phyloP scores from a whole-genome alignment of 2,113 vertebrate species.

The Boleophthalmus pectinirostris region DNA sequence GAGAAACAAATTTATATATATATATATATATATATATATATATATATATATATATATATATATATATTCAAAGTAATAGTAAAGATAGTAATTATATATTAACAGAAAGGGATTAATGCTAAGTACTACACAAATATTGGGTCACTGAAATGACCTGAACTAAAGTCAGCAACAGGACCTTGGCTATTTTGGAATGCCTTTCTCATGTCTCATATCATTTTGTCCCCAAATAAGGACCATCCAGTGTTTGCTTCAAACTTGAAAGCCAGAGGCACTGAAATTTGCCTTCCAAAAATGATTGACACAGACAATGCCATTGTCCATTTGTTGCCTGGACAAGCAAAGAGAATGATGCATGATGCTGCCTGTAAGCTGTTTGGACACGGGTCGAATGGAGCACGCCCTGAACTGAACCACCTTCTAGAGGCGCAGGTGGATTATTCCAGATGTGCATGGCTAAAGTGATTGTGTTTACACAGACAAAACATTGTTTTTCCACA shows the following conservation, averaged over 20 bases:
- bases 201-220: conserved; percentile 10
- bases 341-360: conserved; percentile 65
- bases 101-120: no score
- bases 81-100: no score
- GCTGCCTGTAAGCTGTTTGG: conserved; percentile 52
- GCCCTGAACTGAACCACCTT: conserved; percentile 40
- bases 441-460: conserved; percentile 58
- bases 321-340: conserved; percentile 67
- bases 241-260: background rate
- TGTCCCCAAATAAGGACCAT: conserved; percentile 1
- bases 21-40: no score
- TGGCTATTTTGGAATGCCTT: background rate
- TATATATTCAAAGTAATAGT: no score
- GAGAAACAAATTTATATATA: no score
- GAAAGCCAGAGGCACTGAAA: conserved; percentile 12
- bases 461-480: conserved; percentile 43
- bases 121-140: no score
- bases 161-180: background rate
- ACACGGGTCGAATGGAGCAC: conserved; percentile 50
- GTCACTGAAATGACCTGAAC: no score
- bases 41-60: no score
- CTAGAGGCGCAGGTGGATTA: conserved; percentile 50
- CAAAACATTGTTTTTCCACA: conserved; percentile 35
- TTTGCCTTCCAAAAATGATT: conserved; percentile 13
- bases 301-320: conserved; percentile 44